Conservation (phyloP, 2,797 vertebrate genomes). For the Fistularia tabacaria region DNA sequence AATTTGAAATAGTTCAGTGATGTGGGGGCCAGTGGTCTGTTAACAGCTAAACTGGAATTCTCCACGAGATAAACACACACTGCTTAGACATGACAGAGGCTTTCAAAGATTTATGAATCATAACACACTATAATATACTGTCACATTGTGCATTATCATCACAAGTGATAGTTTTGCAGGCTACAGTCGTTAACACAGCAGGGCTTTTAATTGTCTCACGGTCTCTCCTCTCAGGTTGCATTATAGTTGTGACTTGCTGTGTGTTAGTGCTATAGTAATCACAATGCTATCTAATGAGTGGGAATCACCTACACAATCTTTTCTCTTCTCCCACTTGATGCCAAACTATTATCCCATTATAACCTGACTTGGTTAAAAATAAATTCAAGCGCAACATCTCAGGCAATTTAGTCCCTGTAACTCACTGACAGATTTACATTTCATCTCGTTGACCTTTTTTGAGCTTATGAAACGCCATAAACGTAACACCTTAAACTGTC, state of each 20-base stretch:
- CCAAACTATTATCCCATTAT: too few relatives aligned
- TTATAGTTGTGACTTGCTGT: slow-evolving; percentile 4
- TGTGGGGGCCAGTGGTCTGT: slow-evolving; percentile 38
- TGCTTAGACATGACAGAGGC: slow-evolving; percentile 33
- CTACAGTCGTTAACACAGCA: background rate
- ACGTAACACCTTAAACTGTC: slow-evolving; percentile 10
- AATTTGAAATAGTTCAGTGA: slow-evolving; percentile 62
- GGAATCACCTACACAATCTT: too few relatives aligned
- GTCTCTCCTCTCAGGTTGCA: background rate
- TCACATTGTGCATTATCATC: slow-evolving; percentile 37
- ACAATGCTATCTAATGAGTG: too few relatives aligned
- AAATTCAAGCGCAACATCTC: too few relatives aligned
- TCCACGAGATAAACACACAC: slow-evolving; percentile 41
- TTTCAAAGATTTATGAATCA: slow-evolving; percentile 44
- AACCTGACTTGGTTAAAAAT: too few relatives aligned
- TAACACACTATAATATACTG: slow-evolving; percentile 37
- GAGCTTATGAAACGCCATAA: too few relatives aligned
- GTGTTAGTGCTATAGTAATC: background rate
- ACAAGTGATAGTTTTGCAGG: slow-evolving; percentile 23
- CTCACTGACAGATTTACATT: too few relatives aligned
- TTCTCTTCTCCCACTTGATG: too few relatives aligned
- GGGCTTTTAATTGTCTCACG: slow-evolving; percentile 4
- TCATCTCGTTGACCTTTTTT: too few relatives aligned
- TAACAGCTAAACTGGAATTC: slow-evolving; percentile 56
- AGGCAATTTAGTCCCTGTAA: too few relatives aligned